Evolutionary conservation across 1,140 invertebrate species (phyloP), one percentile per base, ranked within the genome.

Genomic region (Pissodes strobi): DNA sequence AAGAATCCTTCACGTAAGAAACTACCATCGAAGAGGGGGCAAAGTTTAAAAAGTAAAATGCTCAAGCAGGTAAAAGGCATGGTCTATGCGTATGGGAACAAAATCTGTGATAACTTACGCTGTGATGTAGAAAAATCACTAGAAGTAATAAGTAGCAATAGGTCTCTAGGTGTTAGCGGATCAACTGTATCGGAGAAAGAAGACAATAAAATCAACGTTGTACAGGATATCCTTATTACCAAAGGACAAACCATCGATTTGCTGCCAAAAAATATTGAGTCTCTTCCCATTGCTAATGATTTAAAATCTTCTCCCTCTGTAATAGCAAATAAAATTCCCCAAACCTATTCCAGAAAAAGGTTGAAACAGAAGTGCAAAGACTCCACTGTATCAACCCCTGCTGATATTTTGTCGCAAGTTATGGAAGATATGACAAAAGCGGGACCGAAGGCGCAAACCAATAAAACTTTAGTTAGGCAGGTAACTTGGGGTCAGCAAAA

Each of bases 161-260:
- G n/a, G n/a, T n/a, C n/a, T n/a, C n/a, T n/a, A n/a, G n/a, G n/a
- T n/a, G n/a, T n/a, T n/a, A n/a, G n/a, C n/a, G n/a, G n/a, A n/a
- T n/a, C n/a, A n/a, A n/a, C n/a, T n/a, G n/a, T n/a, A n/a, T n/a
- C n/a, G n/a, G n/a, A n/a, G n/a, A n/a, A n/a, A n/a, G n/a, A n/a
- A n/a, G n/a, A n/a, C n/a, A n/a, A n/a, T n/a, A 61, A 51, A 61
- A 61, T 61, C 10, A 49, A 61, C 23, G 43, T 61, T 17, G 30
- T 61, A 6, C 58, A 61, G 43, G 38, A 61, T 41, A 51, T 61
- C 13, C 23, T 61, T 12, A 61, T 61, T 17, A n/a, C 27, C 8
- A 41, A 51, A 9, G 25, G 30, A 9, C 17, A 61, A 25, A n/a
- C 43, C 1, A 27, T 61, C 23, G 25, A 51, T 30, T 9, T 49